phyloP scores from a whole-genome alignment of 37 sponge, comb jelly and placozoan genomes.

The Beroe forskalii region DNA sequence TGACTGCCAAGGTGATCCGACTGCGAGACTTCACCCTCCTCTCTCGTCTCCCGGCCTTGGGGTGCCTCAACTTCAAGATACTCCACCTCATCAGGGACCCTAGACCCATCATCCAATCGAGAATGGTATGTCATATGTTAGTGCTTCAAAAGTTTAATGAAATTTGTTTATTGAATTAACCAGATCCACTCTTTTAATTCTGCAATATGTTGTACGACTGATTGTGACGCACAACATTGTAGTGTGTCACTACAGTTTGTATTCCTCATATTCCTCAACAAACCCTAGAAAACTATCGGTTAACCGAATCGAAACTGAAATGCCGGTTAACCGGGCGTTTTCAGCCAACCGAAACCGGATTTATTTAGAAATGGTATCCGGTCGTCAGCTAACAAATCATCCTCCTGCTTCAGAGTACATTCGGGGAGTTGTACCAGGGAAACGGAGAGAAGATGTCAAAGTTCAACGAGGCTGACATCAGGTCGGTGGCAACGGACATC shows the following conservation, averaged over 20 bases:
- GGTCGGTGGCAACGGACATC: background rate
- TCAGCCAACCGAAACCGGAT: too few species aligned
- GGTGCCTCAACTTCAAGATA: conserved; percentile 30
- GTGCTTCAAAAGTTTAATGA: too few species aligned
- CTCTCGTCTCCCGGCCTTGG: background rate
- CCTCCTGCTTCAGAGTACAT: conserved; percentile 12
- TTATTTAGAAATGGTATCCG: too few species aligned
- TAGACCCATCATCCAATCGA: conserved; percentile 29
- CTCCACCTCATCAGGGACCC: conserved; percentile 55
- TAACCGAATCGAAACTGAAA: too few species aligned
- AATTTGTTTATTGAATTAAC: too few species aligned
- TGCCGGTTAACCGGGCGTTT: too few species aligned
- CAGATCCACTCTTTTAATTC: too few species aligned
- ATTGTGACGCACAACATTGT: background rate
- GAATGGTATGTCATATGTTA: conserved; percentile 61
- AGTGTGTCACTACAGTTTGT: background rate
- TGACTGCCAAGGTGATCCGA: conserved; percentile 44
- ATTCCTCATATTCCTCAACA: too few species aligned
- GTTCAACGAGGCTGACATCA: background rate
- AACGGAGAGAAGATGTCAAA: conserved; percentile 11
- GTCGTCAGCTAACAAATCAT: too few species aligned
- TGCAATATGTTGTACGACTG: too few species aligned
- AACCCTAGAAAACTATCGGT: too few species aligned
- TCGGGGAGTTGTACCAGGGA: conserved; percentile 18
- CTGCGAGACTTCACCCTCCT: background rate